A percentile compares a stretch with the other conserved stretches of the same genome.
Conservation (phyloP, 2,113 vertebrate genomes). For the Sylvilagus bachmani region DNA sequence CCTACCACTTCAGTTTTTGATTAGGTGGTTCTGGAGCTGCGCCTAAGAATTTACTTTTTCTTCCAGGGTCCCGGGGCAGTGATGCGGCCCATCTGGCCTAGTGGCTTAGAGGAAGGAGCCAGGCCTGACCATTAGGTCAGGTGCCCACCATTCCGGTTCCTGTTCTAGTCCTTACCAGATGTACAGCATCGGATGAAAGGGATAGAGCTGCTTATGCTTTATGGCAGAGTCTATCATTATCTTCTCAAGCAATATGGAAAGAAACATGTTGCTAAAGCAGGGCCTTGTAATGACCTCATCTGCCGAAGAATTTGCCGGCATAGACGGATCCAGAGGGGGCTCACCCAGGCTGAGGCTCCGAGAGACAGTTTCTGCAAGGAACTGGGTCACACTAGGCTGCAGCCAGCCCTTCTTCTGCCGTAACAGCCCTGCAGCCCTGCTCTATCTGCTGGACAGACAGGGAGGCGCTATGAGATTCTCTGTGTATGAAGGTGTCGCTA, state of each 20-base stretch:
- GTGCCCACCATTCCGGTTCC: neutral
- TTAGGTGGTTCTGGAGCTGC: neutral
- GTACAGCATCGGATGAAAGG: neutral
- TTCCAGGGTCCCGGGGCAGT: rapidly evolving
- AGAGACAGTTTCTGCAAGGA: neutral
- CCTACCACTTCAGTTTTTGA: no score
- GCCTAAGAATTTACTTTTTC: neutral
- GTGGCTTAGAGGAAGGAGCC: neutral
- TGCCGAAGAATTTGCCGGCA: neutral
- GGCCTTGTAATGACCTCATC: neutral
- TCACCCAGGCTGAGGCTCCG: neutral
- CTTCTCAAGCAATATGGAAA: neutral
- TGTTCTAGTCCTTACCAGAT: neutral
- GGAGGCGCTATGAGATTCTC: neutral
- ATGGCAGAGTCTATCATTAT: neutral
- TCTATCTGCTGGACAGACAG: neutral
- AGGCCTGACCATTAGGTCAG: neutral
- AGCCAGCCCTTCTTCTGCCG: neutral
- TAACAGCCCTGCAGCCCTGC: no score
- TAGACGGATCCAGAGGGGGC: neutral
- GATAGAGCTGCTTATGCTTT: neutral
- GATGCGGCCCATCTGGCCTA: rapidly evolving
- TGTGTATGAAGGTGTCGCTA: neutral
- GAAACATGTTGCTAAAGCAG: neutral
- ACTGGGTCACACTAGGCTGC: neutral